Evolutionary conservation across 1,140 invertebrate species (phyloP).

Genomic region (Trichomalopsis sarcophagae): DNA sequence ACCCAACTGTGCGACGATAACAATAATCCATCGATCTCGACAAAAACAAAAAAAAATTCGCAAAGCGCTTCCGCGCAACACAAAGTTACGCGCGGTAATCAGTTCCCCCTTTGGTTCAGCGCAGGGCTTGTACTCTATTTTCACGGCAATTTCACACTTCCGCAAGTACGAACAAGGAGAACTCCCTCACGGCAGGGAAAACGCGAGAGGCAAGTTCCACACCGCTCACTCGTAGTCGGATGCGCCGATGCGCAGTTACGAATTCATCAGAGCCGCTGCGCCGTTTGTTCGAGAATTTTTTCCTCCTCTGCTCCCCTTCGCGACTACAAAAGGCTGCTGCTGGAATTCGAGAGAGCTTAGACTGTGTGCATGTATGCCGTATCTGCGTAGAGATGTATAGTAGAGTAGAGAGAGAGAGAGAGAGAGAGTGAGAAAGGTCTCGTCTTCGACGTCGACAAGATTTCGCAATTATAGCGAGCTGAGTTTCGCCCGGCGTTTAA

Average conservation of each 20-base stretch:
- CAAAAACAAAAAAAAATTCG: background rate
- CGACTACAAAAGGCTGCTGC: too few relatives aligned
- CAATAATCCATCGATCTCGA: background rate
- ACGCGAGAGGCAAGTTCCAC: background rate
- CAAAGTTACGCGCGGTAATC: constrained; percentile 14
- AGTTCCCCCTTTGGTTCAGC: constrained; percentile 1
- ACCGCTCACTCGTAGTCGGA: background rate
- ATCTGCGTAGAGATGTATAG: too few relatives aligned
- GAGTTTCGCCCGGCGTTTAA: constrained; percentile 51
- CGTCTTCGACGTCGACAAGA: constrained; percentile 59
- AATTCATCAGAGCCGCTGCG: constrained; percentile 53
- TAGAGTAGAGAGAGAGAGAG: too few relatives aligned
- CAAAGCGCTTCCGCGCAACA: background rate
- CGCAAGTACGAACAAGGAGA: constrained; percentile 46
- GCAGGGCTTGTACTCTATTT: constrained; percentile 39
- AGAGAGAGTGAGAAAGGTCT: background rate
- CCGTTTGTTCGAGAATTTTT: background rate
- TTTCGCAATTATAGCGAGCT: constrained; percentile 65
- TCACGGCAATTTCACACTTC: constrained; percentile 49
- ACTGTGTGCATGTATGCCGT: background rate
- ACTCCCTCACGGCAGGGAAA: background rate
- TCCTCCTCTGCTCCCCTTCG: background rate
- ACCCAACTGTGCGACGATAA: background rate
- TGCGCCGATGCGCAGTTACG: constrained; percentile 16
- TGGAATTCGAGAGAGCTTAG: background rate